Conservation (phyloP, 2,113 vertebrate species). For the Terrapene triunguis region DNA sequence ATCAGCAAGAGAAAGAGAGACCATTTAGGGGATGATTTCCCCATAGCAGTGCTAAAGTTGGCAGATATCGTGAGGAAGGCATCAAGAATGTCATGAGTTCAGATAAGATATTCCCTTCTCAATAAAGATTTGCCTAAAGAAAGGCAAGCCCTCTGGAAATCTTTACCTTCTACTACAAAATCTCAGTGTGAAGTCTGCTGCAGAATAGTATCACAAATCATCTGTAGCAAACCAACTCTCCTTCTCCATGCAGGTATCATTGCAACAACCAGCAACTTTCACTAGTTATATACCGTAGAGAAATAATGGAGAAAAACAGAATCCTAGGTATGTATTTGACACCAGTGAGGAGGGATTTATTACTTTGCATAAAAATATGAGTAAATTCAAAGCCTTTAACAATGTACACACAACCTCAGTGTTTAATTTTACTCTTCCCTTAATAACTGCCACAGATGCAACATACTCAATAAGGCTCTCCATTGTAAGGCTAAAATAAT, state of each 20-base stretch:
- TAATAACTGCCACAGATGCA: background rate
- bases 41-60: background rate
- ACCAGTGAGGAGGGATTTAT: background rate
- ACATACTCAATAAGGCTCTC: background rate
- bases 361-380: background rate
- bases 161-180: background rate
- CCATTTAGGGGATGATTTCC: background rate
- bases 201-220: background rate
- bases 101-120: background rate
- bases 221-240: background rate
- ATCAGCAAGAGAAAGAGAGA: background rate
- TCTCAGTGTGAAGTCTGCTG: background rate
- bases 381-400: background rate
- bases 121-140: background rate
- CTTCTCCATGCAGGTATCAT: background rate
- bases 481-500: background rate
- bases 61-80: background rate
- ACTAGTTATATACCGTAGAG: background rate
- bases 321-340: background rate
- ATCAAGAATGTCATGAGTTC: background rate
- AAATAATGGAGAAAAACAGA: background rate
- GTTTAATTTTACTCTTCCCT: background rate
- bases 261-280: background rate
- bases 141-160: background rate
- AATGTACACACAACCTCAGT: background rate